phyloP scores from a whole-genome alignment of 1,140 invertebrate genomes.

The Drosophila truncata region DNA sequence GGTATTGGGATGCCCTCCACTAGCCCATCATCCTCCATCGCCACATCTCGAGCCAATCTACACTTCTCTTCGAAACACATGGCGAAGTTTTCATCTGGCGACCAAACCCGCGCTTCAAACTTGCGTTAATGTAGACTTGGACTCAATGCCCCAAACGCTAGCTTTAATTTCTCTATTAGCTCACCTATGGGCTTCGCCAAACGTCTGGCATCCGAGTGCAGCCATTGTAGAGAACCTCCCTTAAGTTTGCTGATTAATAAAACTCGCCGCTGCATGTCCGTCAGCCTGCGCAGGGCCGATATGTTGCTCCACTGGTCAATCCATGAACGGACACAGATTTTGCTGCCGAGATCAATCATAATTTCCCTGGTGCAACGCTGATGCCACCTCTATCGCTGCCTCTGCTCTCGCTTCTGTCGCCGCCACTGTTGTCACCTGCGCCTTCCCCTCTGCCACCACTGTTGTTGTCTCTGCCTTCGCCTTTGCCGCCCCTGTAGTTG shows the following conservation, averaged over 20 bases:
- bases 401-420: too few relatives aligned
- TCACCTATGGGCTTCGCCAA: not conserved
- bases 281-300: not conserved
- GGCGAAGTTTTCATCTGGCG: not conserved
- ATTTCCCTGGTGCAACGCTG: not conserved
- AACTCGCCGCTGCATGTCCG: not conserved
- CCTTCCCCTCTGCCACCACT: too few relatives aligned
- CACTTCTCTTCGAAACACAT: not conserved
- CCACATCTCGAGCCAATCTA: not conserved
- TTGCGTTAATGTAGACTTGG: not conserved
- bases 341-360: not conserved
- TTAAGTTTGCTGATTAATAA: not conserved
- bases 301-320: not conserved
- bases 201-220: not conserved
- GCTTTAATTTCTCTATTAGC: not conserved
- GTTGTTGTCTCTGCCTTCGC: too few relatives aligned
- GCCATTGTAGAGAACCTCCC: not conserved
- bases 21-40: not conserved
- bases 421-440: too few relatives aligned
- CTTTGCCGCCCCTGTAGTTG: too few relatives aligned
- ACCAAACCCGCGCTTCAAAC: not conserved
- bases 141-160: not conserved
- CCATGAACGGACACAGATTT: not conserved
- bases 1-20: not conserved
- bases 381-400: too few relatives aligned